Conservation (phyloP, 23 tunicate species). For the Halocynthia roretzi region DNA sequence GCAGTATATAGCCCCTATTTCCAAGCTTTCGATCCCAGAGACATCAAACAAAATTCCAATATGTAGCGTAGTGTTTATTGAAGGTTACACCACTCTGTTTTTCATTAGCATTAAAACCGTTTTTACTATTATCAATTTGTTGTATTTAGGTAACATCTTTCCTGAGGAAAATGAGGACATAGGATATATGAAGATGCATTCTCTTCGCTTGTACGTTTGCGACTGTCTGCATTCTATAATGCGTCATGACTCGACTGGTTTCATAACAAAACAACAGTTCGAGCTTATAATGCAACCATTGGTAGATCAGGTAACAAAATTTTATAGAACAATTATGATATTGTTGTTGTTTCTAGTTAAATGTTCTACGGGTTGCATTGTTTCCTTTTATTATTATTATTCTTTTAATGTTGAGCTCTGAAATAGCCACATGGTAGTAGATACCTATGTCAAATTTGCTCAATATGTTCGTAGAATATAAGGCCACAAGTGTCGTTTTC, state of each 20-base stretch:
- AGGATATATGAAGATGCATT: neutral
- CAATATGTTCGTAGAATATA: no score
- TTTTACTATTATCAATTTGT: conserved; percentile 4
- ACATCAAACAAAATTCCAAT: no score
- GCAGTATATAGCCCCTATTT: no score
- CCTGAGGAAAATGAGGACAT: neutral
- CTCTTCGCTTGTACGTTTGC: neutral
- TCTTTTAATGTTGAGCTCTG: no score
- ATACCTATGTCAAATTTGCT: no score
- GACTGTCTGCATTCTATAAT: neutral
- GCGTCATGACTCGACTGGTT: conserved; percentile 8
- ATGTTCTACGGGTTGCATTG: no score
- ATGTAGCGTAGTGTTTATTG: no score
- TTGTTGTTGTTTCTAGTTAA: no score
- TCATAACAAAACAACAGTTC: conserved; percentile 40
- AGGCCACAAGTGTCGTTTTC: no score
- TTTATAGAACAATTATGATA: neutral
- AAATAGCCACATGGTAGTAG: no score
- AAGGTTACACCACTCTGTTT: neutral
- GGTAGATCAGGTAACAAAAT: conserved; percentile 39
- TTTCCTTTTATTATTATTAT: no score
- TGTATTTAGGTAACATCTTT: conserved; percentile 10
- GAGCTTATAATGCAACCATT: conserved; percentile 33
- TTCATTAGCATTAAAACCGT: conserved; percentile 1
- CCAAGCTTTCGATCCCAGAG: no score